Evolutionary conservation across 2,113 vertebrate species (phyloP), one percentile per base, ranked within the genome.

Genomic region (Erythrocebus patas): DNA sequence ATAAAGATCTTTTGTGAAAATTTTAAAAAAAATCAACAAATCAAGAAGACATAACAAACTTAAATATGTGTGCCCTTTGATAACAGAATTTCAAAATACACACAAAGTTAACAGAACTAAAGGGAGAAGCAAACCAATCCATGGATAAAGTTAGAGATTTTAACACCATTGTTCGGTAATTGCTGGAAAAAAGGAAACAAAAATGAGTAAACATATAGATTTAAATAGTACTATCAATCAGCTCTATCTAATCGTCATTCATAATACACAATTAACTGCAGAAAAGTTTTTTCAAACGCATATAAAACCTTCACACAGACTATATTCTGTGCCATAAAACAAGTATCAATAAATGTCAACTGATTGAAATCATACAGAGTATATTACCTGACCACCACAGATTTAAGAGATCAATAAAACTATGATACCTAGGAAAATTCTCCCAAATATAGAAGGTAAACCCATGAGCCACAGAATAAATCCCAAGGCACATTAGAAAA

Each of bases 321-420:
- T 43, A 52, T 35, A 40, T 83, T 94, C 76, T 80, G 14, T 87
- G 64, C 27, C 52, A 81, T 52, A 86, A 81, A 66, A 40, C 3
- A 86, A 82, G 25, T 61, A 43, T 40, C 27, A 95, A 35, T 73
- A 80, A 86, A 87, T 92, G n/a, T 35, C 35, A 81, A 64, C 61
- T 64, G 61, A 12, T 0, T 68, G n/a, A 75, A 92, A 76, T 59
- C 1, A 68, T 22, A 48, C 2, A 55, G 22, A 61, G 5, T 52
- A 40, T 80, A n/a, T 81, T 66, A 57, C 82, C 45, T 82, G 30
- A 64, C 16, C 5, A 81, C 12, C 14, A 66, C 32, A 22, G 55
- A 89, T 59, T 93, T 78, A 83, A 76, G 57, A 95, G 86, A 86
- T 61, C 25, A 85, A 59, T 38, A 79, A 91, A 91, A 68, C 30